These are phyloP conservation scores for Tiliacea citrago DNA, from an alignment of 2,888 invertebrate genomes.

Conservation along the genomic window DNA sequence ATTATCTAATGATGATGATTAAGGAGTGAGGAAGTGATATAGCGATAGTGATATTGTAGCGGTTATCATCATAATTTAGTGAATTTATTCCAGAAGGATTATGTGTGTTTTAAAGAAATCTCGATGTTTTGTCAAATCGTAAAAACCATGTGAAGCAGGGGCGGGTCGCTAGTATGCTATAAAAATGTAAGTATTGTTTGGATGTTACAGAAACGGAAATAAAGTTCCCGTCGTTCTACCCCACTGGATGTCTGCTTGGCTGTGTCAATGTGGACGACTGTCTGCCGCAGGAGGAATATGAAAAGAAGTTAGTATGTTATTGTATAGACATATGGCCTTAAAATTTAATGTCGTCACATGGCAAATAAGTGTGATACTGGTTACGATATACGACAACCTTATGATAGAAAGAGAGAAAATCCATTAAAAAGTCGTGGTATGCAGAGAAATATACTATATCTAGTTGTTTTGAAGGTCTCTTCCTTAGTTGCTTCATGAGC, in stretches of 20 bases:
- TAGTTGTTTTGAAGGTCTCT: not conserved
- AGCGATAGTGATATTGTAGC: no score
- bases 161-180: not conserved
- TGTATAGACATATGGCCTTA: not conserved
- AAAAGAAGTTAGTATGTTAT: conserved; percentile 86
- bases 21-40: no score
- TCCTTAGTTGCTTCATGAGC: not conserved
- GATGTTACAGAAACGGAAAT: conserved; percentile 90
- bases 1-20: no score
- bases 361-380: not conserved
- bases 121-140: no score
- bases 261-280: conserved; percentile 97
- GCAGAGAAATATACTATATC: no score
- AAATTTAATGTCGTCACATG: not conserved
- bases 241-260: conserved; percentile 96
- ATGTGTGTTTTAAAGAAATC: not conserved
- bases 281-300: conserved; percentile 96
- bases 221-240: conserved; percentile 96
- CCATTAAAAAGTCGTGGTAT: no score
- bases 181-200: not conserved
- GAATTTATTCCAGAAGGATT: not conserved
- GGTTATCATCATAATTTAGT: not conserved
- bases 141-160: not conserved
- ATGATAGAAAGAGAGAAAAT: not conserved
- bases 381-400: not conserved